Evolutionary conservation across 2,113 vertebrate species (phyloP).

Genomic region (Albula goreensis): DNA sequence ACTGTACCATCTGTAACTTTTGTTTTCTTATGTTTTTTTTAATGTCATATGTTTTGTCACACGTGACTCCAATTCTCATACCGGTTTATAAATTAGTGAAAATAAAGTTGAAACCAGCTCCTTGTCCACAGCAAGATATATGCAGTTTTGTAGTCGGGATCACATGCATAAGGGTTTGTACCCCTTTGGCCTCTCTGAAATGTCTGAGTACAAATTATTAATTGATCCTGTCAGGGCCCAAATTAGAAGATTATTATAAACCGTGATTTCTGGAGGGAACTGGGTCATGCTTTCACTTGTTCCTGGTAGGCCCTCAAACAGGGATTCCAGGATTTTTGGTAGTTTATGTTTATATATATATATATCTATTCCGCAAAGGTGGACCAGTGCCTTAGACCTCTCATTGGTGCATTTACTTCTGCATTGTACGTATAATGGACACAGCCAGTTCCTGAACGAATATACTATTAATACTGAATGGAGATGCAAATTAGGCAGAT

Average conservation of each 20-base stretch:
- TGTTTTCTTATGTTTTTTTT: too few relatives aligned
- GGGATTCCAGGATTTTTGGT: not conserved
- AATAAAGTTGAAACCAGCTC: not conserved
- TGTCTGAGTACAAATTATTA: too few relatives aligned
- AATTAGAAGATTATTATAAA: not conserved
- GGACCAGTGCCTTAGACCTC: not conserved
- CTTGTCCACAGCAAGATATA: not conserved
- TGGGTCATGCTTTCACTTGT: not conserved
- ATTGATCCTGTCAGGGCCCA: too few relatives aligned
- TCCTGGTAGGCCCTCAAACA: not conserved
- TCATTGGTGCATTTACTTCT: not conserved
- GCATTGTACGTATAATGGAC: not conserved
- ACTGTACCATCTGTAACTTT: too few relatives aligned
- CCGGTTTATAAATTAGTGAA: too few relatives aligned
- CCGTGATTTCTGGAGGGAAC: not conserved
- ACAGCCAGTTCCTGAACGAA: not conserved
- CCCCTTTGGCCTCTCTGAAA: too few relatives aligned
- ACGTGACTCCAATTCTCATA: too few relatives aligned
- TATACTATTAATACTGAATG: not conserved
- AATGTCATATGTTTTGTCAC: too few relatives aligned
- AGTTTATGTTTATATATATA: too few relatives aligned
- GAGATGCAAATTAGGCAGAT: conserved; percentile 13
- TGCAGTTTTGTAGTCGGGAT: too few relatives aligned
- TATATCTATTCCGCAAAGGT: not conserved
- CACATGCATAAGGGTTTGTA: too few relatives aligned